phyloP scores from a whole-genome alignment of 2,113 vertebrate genomes.

The Melanotaenia duboulayi region DNA sequence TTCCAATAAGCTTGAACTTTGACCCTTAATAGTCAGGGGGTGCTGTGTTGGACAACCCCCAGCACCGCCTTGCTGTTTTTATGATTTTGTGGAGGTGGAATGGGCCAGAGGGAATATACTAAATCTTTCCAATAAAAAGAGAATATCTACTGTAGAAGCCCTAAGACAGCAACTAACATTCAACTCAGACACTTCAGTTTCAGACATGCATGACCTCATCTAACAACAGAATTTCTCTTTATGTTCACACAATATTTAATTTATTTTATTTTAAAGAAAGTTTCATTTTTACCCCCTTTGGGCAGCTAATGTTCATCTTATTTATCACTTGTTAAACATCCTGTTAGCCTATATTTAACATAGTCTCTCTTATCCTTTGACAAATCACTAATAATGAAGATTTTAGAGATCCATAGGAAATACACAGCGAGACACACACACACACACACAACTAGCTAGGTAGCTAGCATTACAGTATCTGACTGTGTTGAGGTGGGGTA shows the following conservation, averaged over 20 bases:
- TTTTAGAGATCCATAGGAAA: constrained; percentile 1
- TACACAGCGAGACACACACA: constrained; percentile 3
- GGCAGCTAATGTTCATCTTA: constrained; percentile 5
- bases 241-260: neutral
- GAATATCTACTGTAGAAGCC: neutral
- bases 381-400: constrained; percentile 3
- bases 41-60: constrained; percentile 32
- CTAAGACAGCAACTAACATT: neutral
- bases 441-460: constrained; percentile 21
- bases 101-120: constrained; percentile 4
- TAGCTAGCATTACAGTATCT: constrained; percentile 69
- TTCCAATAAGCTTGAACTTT: constrained; percentile 84
- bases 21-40: constrained; percentile 58
- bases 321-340: constrained; percentile 15
- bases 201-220: neutral
- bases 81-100: constrained; percentile 12
- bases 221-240: neutral
- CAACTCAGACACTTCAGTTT: too few relatives aligned
- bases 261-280: neutral
- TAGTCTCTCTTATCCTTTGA: neutral
- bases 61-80: constrained; percentile 33
- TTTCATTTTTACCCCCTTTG: neutral
- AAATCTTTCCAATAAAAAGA: constrained; percentile 14
- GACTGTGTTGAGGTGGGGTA: constrained; percentile 64
- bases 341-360: constrained; percentile 5